Evolutionary conservation across 1,140 invertebrate genomes (phyloP).

Genomic region (Trichogramma pretiosum): DNA sequence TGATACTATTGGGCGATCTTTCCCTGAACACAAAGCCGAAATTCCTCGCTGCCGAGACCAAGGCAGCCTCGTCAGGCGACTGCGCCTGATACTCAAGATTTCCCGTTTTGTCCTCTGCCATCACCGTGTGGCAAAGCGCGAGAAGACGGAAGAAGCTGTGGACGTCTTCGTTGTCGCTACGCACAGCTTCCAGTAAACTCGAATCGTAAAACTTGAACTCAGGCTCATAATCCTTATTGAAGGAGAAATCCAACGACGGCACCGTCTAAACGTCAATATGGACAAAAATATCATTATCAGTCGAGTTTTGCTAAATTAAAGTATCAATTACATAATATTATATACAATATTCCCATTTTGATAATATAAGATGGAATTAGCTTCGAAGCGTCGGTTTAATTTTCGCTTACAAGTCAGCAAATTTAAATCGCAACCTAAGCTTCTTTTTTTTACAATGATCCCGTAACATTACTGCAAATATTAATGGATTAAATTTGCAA

Average conservation of each 20-base stretch:
- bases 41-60: conserved; percentile 94
- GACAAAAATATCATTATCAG: too few species aligned
- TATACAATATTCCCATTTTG: too few species aligned
- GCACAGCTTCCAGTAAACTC: conserved; percentile 75
- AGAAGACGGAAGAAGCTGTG: conserved; percentile 83
- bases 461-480: too few species aligned
- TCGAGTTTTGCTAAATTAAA: too few species aligned
- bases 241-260: conserved; percentile 83
- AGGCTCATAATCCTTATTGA: conserved; percentile 83
- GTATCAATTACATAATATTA: too few species aligned
- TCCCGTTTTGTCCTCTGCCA: conserved; percentile 85
- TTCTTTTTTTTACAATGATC: too few species aligned
- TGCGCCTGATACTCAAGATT: conserved; percentile 78
- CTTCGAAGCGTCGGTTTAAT: too few species aligned
- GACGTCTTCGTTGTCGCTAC: conserved; percentile 60
- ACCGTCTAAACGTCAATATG: conserved; percentile 50
- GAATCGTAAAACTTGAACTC: conserved; percentile 92
- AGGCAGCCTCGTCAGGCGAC: conserved; percentile 93
- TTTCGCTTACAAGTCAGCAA: too few species aligned
- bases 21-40: conserved; percentile 98
- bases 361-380: too few species aligned
- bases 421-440: too few species aligned
- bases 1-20: conserved; percentile 86
- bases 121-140: conserved; percentile 93
- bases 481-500: too few species aligned